phyloP scores from a whole-genome alignment of 2,888 invertebrate genomes.

The Copidosoma aretas region DNA sequence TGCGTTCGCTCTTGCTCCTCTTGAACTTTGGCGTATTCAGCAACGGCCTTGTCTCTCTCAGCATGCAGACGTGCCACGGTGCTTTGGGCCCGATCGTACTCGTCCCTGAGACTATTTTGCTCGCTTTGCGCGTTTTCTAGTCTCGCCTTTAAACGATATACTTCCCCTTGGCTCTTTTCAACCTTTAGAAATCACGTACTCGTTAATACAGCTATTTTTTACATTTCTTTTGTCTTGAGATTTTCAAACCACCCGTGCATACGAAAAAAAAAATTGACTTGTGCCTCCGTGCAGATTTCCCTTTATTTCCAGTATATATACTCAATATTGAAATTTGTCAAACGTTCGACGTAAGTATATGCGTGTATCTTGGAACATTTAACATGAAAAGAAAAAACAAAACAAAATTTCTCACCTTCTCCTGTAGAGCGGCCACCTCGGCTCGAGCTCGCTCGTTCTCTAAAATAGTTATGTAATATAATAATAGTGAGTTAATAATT shows the following conservation, averaged over 20 bases:
- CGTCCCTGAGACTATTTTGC: conserved; percentile 90
- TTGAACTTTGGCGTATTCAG: conserved; percentile 83
- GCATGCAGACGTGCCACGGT: conserved; percentile 84
- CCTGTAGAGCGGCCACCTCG: conserved; percentile 85
- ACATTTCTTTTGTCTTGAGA: too few relatives aligned
- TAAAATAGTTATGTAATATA: background rate
- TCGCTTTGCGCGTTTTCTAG: conserved; percentile 94
- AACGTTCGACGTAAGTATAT: too few relatives aligned
- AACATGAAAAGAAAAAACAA: too few relatives aligned
- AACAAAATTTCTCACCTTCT: conserved; percentile 72
- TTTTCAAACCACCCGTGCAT: too few relatives aligned
- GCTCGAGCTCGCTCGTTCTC: conserved; percentile 86
- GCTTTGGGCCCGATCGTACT: conserved; percentile 86
- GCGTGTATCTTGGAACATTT: background rate
- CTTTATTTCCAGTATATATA: too few relatives aligned
- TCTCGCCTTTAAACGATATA: conserved; percentile 91
- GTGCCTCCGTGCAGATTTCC: too few relatives aligned
- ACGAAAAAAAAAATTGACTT: too few relatives aligned
- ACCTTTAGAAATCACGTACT: conserved; percentile 58
- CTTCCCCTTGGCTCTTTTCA: conserved; percentile 93
- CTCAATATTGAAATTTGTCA: too few relatives aligned
- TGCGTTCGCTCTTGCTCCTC: conserved; percentile 90
- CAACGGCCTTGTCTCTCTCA: conserved; percentile 85
- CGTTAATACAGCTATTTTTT: too few relatives aligned
- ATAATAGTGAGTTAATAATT: too few relatives aligned